These are phyloP conservation scores for Microtus pennsylvanicus DNA, from an alignment of 2,113 vertebrate genomes.

Conservation along the genomic window DNA sequence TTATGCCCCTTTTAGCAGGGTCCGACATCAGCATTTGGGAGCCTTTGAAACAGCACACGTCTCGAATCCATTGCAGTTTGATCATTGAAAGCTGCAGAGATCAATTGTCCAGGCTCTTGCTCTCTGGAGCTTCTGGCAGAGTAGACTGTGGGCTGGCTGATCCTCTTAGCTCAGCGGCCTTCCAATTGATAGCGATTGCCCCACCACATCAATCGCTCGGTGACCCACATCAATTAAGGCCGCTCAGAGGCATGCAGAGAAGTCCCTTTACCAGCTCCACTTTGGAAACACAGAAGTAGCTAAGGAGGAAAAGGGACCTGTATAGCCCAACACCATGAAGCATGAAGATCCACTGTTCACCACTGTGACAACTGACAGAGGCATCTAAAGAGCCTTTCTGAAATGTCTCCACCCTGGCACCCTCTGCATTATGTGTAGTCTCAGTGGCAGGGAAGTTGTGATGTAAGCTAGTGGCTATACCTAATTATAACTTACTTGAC, in stretches of 20 bases:
- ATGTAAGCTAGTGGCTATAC: background rate
- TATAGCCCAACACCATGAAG: background rate
- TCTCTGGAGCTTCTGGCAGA: slow-evolving; percentile 51
- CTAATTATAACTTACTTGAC: slow-evolving; percentile 34
- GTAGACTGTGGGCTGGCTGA: slow-evolving; percentile 40
- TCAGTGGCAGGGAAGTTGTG: background rate
- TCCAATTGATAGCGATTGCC: slow-evolving; percentile 67
- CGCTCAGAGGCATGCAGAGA: slow-evolving; percentile 33
- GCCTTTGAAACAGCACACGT: slow-evolving; percentile 72
- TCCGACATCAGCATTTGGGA: slow-evolving; percentile 73
- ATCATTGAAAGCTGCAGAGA: slow-evolving; percentile 80
- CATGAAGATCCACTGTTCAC: background rate
- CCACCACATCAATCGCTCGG: slow-evolving; percentile 42
- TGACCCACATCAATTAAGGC: slow-evolving; percentile 63
- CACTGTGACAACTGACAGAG: background rate
- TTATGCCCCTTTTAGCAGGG: slow-evolving; percentile 74
- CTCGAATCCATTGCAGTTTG: slow-evolving; percentile 84
- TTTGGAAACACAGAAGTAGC: slow-evolving; percentile 33
- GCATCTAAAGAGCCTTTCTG: background rate
- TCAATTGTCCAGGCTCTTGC: slow-evolving; percentile 67
- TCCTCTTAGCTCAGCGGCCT: slow-evolving; percentile 59
- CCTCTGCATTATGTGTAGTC: background rate
- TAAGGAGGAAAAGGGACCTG: background rate
- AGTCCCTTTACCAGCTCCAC: slow-evolving; percentile 30
- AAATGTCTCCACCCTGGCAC: background rate